Evolutionary conservation across 2,888 invertebrate species (phyloP).

Genomic region (Cyrtodaria siliqua): DNA sequence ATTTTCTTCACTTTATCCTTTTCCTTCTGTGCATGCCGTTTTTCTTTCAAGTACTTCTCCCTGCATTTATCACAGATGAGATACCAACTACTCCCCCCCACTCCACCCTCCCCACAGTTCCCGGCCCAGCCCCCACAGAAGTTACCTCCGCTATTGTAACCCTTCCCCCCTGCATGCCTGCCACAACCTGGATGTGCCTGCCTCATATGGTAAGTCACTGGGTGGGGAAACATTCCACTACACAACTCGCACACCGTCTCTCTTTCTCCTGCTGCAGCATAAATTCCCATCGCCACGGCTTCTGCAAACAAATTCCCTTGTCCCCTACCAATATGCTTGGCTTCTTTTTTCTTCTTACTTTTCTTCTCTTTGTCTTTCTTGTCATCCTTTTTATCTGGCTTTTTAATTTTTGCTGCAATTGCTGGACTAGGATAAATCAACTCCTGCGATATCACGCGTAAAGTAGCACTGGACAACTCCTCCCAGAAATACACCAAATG

Average conservation of each 20-base stretch:
- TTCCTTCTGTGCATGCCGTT: slow-evolving; percentile 78
- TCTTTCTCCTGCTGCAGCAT: slow-evolving; percentile 79
- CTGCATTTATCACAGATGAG: slow-evolving; percentile 96
- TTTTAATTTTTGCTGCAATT: slow-evolving; percentile 76
- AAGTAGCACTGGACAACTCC: slow-evolving; percentile 89
- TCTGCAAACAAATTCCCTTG: slow-evolving; percentile 80
- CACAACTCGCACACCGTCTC: slow-evolving; percentile 94
- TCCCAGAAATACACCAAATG: slow-evolving; percentile 96
- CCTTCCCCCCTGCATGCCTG: slow-evolving; percentile 93
- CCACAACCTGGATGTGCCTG: slow-evolving; percentile 96
- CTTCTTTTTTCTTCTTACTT: slow-evolving; percentile 88
- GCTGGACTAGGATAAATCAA: slow-evolving; percentile 89
- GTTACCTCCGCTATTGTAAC: slow-evolving; percentile 96
- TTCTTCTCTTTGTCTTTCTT: slow-evolving; percentile 81
- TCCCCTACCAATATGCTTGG: slow-evolving; percentile 83
- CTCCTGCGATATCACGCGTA: slow-evolving; percentile 88
- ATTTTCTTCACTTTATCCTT: slow-evolving; percentile 85
- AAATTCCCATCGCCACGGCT: slow-evolving; percentile 70
- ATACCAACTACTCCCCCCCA: slow-evolving; percentile 93
- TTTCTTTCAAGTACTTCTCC: slow-evolving; percentile 90
- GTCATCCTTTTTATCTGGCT: slow-evolving; percentile 79
- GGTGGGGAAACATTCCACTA: slow-evolving; percentile 89
- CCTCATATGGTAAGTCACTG: slow-evolving; percentile 97
- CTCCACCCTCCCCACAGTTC: slow-evolving; percentile 94
- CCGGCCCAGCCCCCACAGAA: slow-evolving; percentile 96